Evolutionary conservation across 2,888 invertebrate genomes (phyloP).

Genomic region (Amorpha juglandis): DNA sequence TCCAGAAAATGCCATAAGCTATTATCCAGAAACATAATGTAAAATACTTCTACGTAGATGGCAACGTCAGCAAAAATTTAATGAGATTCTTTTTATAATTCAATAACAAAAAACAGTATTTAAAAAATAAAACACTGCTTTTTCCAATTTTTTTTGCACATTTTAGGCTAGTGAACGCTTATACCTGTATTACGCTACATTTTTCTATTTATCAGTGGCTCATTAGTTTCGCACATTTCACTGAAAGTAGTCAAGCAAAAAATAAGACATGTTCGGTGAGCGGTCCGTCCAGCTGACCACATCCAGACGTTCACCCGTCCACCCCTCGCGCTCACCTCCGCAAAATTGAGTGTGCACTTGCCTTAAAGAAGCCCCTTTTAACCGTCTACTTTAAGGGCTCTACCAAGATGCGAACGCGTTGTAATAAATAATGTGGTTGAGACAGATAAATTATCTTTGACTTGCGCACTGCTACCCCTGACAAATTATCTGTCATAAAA

Average conservation of each 20-base stretch:
- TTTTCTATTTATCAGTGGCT: conserved; percentile 8
- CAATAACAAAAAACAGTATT: not conserved
- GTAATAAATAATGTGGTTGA: conserved; percentile 82
- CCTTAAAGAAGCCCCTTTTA: conserved; percentile 77
- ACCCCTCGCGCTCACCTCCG: conserved; percentile 37
- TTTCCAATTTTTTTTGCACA: not conserved
- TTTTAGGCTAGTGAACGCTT: conserved; percentile 23
- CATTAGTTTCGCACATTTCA: conserved; percentile 25
- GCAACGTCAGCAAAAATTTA: too few relatives aligned
- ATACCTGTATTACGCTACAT: conserved; percentile 42
- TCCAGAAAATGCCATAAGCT: too few relatives aligned
- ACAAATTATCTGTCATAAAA: conserved; percentile 83
- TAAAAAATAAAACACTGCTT: not conserved
- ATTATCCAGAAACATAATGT: too few relatives aligned
- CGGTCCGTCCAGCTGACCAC: conserved; percentile 54
- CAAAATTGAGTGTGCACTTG: conserved; percentile 68
- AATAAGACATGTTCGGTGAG: conserved; percentile 50
- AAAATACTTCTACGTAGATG: too few relatives aligned
- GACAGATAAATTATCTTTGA: conserved; percentile 84
- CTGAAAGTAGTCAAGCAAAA: conserved; percentile 51
- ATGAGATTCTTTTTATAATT: too few relatives aligned
- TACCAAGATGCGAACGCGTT: conserved; percentile 75
- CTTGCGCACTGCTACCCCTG: conserved; percentile 76
- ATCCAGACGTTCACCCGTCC: conserved; percentile 43
- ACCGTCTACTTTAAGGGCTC: conserved; percentile 79